Evolutionary conservation across 1,140 invertebrate species (phyloP).

Genomic region (Leptoteleia sp.): DNA sequence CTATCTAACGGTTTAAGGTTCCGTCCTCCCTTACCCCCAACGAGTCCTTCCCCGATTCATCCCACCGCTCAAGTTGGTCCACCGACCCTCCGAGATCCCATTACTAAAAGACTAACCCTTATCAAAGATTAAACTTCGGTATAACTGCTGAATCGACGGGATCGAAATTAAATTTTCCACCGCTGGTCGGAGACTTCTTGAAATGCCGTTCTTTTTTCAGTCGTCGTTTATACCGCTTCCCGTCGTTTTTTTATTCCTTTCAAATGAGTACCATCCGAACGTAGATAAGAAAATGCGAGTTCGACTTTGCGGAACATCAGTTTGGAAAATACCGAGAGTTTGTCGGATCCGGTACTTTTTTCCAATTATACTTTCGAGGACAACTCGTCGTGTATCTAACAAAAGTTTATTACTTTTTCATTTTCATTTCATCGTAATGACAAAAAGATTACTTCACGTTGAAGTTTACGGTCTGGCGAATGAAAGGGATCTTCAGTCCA

Average conservation of each 20-base stretch:
- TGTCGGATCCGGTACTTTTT: constrained; percentile 58
- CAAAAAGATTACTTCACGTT: constrained; percentile 22
- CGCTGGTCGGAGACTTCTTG: constrained; percentile 68
- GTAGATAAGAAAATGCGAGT: constrained; percentile 68
- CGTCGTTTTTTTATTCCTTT: constrained; percentile 54
- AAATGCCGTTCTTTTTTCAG: constrained; percentile 67
- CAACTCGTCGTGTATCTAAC: constrained; percentile 40
- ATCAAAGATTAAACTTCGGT: constrained; percentile 84
- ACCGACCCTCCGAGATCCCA: constrained; percentile 76
- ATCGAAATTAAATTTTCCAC: constrained; percentile 84
- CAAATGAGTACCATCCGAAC: constrained; percentile 60
- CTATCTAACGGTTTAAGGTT: constrained; percentile 82
- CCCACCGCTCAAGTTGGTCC: constrained; percentile 62
- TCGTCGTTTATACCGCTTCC: constrained; percentile 54
- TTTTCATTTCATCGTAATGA: constrained; percentile 34
- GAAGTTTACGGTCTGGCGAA: constrained; percentile 4
- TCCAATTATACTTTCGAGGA: constrained; percentile 57
- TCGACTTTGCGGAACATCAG: constrained; percentile 66
- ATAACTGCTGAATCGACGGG: constrained; percentile 83
- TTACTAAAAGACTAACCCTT: constrained; percentile 83
- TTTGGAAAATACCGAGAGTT: constrained; percentile 65
- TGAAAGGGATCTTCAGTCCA: constrained; percentile 1
- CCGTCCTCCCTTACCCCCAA: constrained; percentile 66
- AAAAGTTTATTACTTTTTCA: constrained; percentile 54
- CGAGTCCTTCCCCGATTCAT: constrained; percentile 45